phyloP scores from a whole-genome alignment of 2,797 vertebrate species.

The Gallinago nigripennis region DNA sequence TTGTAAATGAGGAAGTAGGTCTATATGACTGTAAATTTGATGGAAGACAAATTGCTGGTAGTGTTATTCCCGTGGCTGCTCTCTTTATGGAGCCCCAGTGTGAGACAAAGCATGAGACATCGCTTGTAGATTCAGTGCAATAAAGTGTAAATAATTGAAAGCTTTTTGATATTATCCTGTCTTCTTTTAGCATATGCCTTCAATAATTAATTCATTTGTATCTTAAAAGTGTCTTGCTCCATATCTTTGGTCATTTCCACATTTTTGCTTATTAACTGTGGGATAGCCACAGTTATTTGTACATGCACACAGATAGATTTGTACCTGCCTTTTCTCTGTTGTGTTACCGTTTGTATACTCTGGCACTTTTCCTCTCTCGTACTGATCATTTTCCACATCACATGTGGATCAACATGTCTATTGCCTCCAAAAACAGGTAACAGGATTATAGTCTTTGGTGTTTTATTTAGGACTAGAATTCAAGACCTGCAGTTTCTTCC shows the following conservation, averaged over 20 bases:
- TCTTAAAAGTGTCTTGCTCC: neutral
- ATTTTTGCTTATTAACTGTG: constrained; percentile 2
- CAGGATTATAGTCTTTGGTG: neutral
- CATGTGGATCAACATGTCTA: neutral
- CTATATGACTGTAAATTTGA: neutral
- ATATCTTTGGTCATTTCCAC: neutral
- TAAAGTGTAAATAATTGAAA: constrained; percentile 65
- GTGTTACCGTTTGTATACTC: neutral
- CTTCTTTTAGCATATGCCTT: constrained; percentile 26
- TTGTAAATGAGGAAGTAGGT: neutral
- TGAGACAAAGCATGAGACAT: neutral
- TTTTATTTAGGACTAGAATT: neutral
- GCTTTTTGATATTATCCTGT: constrained; percentile 35
- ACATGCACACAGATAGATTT: neutral
- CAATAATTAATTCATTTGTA: constrained; percentile 43
- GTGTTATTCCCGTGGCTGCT: neutral
- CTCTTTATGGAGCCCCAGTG: neutral
- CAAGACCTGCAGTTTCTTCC: neutral
- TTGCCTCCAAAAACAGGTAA: neutral
- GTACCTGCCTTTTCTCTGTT: neutral
- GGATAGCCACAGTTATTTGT: neutral
- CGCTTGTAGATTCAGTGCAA: neutral
- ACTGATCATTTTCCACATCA: neutral
- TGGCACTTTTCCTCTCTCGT: neutral
- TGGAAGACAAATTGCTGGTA: neutral